A percentile compares a stretch with the other conserved stretches of the same genome.
phyloP scores from a whole-genome alignment of 1,140 invertebrate species.

The Belonocnema kinseyi region DNA sequence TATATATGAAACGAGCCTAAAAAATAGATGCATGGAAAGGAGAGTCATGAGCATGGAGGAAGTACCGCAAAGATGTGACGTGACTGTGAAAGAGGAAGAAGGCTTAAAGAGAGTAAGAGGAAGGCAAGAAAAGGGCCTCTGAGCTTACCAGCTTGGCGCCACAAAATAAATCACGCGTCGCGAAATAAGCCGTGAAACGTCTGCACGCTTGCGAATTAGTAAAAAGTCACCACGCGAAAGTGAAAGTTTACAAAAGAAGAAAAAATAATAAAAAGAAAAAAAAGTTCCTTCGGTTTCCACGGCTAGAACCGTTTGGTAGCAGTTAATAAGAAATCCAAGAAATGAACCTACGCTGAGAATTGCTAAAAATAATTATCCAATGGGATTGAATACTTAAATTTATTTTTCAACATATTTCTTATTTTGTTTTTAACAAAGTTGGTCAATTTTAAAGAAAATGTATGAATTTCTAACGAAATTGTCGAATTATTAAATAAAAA shows the following conservation, averaged over 20 bases:
- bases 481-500: too few species aligned
- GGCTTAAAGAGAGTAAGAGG: constrained; percentile 36
- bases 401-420: too few species aligned
- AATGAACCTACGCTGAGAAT: not conserved
- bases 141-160: constrained; percentile 56
- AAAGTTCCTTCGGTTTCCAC: not conserved
- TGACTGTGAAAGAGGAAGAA: constrained; percentile 15
- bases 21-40: too few species aligned
- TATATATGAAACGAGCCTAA: too few species aligned
- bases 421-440: too few species aligned
- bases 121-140: constrained; percentile 44
- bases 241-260: not conserved
- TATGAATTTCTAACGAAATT: too few species aligned
- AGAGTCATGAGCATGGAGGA: too few species aligned
- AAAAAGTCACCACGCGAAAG: constrained; percentile 8
- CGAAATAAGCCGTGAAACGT: constrained; percentile 50
- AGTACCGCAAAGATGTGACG: too few species aligned
- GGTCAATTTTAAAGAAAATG: too few species aligned
- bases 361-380: too few species aligned
- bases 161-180: constrained; percentile 57
- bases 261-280: not conserved
- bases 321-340: not conserved
- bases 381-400: too few species aligned
- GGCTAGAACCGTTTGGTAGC: not conserved
- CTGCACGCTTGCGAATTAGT: constrained; percentile 37